Conservation (phyloP, 2,888 invertebrate genomes). For the Priocnemis perturbator region DNA sequence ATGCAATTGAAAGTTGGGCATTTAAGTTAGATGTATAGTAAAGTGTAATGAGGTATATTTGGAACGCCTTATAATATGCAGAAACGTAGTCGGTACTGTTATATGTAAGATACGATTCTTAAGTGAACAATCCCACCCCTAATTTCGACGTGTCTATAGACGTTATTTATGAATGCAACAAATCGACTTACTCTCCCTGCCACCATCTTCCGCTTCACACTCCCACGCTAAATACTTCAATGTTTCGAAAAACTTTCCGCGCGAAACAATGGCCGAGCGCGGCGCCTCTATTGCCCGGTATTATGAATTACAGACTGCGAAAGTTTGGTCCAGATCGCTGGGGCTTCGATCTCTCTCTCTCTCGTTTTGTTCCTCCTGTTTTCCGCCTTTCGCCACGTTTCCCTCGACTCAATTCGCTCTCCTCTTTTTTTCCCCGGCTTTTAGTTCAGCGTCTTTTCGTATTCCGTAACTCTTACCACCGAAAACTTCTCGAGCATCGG, state of each 20-base stretch:
- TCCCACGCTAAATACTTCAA: conserved; percentile 43
- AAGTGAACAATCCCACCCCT: too few relatives aligned
- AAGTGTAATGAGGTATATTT: too few relatives aligned
- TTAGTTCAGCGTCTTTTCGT: background rate
- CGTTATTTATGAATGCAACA: conserved; percentile 49
- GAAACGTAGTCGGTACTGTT: too few relatives aligned
- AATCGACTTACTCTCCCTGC: conserved; percentile 18
- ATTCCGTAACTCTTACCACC: background rate
- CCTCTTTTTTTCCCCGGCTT: background rate
- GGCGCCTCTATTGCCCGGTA: conserved; percentile 41
- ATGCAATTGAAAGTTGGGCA: too few relatives aligned
- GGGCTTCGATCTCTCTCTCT: conserved; percentile 20
- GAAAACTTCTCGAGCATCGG: background rate
- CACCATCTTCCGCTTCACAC: background rate
- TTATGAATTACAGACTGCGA: conserved; percentile 45
- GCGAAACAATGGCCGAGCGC: conserved; percentile 50
- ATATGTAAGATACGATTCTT: too few relatives aligned
- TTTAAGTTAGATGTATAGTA: too few relatives aligned
- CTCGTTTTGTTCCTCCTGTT: background rate
- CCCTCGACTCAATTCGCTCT: too few relatives aligned
- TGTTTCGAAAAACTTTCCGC: conserved; percentile 40
- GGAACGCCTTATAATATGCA: too few relatives aligned
- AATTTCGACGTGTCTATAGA: too few relatives aligned
- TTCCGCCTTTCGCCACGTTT: too few relatives aligned
- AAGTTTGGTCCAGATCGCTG: conserved; percentile 17